Conservation (phyloP, 1,140 invertebrate genomes). For the Listronotus oregonensis region DNA sequence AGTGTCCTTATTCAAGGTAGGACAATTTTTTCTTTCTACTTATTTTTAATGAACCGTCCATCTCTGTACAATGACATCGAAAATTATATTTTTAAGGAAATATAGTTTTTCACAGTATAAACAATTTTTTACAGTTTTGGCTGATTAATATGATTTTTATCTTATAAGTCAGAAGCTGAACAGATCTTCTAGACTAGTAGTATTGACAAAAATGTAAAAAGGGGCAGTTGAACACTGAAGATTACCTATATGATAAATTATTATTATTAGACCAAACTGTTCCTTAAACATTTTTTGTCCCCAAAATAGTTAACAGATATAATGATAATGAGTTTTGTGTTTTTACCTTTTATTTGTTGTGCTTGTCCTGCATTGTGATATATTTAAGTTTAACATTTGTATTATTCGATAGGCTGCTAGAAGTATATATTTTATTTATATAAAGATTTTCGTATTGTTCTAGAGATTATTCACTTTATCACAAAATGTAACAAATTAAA, state of each 20-base stretch:
- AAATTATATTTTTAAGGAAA: too few relatives aligned
- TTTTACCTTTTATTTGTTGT: conserved; percentile 31
- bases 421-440: conserved; percentile 30
- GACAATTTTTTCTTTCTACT: too few relatives aligned
- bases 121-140: background rate
- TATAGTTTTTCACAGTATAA: too few relatives aligned
- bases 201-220: conserved; percentile 5
- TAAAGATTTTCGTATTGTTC: too few relatives aligned
- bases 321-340: conserved; percentile 1
- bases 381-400: conserved; percentile 35
- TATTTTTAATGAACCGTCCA: too few relatives aligned
- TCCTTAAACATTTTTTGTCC: conserved; percentile 11
- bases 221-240: background rate
- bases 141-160: background rate
- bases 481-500: conserved; percentile 43
- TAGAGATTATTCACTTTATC: conserved; percentile 33
- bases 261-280: conserved; percentile 10
- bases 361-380: conserved; percentile 51
- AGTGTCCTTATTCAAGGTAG: too few relatives aligned
- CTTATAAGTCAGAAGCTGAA: background rate
- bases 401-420: conserved; percentile 40
- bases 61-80: too few relatives aligned
- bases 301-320: conserved; percentile 11
- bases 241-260: background rate
- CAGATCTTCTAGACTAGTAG: background rate